phyloP scores from a whole-genome alignment of 2,888 invertebrate species.

The Thyatira batis region DNA sequence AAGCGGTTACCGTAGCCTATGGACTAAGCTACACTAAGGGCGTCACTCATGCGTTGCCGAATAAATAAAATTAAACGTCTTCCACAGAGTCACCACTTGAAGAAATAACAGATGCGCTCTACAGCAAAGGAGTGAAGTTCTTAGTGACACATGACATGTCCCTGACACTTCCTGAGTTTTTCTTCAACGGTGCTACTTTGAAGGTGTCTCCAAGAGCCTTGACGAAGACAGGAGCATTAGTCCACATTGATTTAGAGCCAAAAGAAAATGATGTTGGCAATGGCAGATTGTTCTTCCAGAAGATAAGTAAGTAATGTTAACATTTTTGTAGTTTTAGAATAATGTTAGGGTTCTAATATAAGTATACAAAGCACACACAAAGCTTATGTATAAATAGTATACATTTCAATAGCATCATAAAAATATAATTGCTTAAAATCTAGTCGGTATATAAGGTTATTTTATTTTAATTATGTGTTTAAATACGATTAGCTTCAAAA shows the following conservation, averaged over 20 bases:
- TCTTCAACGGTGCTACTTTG: slow-evolving; percentile 88
- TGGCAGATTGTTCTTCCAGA: slow-evolving; percentile 86
- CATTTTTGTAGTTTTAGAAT: slow-evolving; percentile 2
- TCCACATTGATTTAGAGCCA: slow-evolving; percentile 87
- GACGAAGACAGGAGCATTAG: slow-evolving; percentile 87
- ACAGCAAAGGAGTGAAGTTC: slow-evolving; percentile 87
- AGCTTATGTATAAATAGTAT: too few relatives aligned
- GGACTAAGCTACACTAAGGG: too few relatives aligned
- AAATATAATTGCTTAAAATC: too few relatives aligned
- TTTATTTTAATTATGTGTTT: too few relatives aligned
- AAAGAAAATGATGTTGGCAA: slow-evolving; percentile 67
- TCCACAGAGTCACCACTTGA: slow-evolving; percentile 85
- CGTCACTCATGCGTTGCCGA: too few relatives aligned
- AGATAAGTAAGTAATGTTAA: slow-evolving; percentile 83
- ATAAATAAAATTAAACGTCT: neutral
- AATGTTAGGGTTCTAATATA: too few relatives aligned
- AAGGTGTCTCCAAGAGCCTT: slow-evolving; percentile 88
- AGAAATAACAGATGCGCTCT: slow-evolving; percentile 88
- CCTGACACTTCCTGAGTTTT: slow-evolving; percentile 85
- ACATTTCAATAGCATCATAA: too few relatives aligned
- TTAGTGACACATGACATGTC: slow-evolving; percentile 90
- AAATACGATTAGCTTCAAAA: too few relatives aligned
- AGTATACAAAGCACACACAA: too few relatives aligned
- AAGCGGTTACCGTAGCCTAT: too few relatives aligned
- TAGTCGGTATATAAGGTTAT: too few relatives aligned